A percentile compares a stretch with the other conserved stretches of the same genome.
phyloP scores from a whole-genome alignment of 1,140 invertebrate species.

The Gryllus bimaculatus region DNA sequence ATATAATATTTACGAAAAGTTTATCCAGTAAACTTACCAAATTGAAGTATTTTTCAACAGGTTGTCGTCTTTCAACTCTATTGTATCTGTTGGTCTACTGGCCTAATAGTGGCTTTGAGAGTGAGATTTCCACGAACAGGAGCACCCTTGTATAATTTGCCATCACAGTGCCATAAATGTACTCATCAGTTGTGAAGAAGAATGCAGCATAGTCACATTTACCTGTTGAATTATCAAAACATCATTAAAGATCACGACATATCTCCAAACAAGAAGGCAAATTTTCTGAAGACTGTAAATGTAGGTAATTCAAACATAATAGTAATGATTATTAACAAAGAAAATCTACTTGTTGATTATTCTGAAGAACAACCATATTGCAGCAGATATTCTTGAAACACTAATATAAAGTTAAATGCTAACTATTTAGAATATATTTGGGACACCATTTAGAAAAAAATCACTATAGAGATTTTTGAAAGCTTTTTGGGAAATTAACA shows the following conservation, averaged over 20 bases:
- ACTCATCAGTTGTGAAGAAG: slow-evolving; percentile 75
- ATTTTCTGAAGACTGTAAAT: not conserved
- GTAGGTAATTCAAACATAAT: not conserved
- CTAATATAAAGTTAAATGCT: no score
- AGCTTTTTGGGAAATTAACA: no score
- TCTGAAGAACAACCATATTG: not conserved
- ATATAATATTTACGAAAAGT: no score
- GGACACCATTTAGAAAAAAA: no score
- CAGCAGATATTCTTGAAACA: no score
- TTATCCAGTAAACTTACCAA: slow-evolving; percentile 61
- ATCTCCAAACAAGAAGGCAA: not conserved
- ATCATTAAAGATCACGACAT: not conserved
- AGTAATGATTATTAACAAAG: not conserved
- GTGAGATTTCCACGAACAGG: slow-evolving; percentile 79
- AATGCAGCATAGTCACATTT: slow-evolving; percentile 91
- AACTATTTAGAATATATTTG: no score
- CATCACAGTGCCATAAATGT: slow-evolving; percentile 72
- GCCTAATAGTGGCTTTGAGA: slow-evolving; percentile 62
- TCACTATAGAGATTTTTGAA: no score
- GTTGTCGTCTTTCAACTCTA: slow-evolving; percentile 19
- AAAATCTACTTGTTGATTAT: not conserved
- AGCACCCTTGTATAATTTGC: slow-evolving; percentile 89
- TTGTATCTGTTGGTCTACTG: slow-evolving; percentile 36
- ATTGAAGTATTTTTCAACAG: slow-evolving; percentile 59
- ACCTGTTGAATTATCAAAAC: slow-evolving; percentile 43